Conservation (phyloP, 2,113 vertebrate genomes). For the Trachemys scripta region DNA sequence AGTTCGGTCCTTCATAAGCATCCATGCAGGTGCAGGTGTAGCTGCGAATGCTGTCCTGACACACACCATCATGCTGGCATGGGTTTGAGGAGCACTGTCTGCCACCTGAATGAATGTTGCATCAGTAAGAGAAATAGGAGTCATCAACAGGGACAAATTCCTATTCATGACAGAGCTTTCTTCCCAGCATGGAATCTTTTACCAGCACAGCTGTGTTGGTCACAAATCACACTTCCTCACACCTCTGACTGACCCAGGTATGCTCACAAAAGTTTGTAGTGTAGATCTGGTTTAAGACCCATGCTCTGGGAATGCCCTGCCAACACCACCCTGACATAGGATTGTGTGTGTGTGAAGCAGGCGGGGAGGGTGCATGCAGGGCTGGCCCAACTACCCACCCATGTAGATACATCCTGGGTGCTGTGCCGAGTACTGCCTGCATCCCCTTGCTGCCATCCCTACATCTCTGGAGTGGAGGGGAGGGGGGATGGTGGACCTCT, state of each 20-base stretch:
- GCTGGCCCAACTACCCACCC: background rate
- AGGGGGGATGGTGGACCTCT: background rate
- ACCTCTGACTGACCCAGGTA: no score
- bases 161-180: background rate
- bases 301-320: background rate
- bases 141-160: rapidly evolving
- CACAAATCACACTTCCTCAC: background rate
- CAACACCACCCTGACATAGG: background rate
- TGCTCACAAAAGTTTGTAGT: background rate
- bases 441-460: background rate
- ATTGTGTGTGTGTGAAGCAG: background rate
- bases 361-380: background rate
- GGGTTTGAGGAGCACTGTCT: constrained; percentile 85
- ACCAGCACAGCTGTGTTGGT: background rate
- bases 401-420: background rate
- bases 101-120: constrained; percentile 69
- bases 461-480: background rate
- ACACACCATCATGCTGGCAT: constrained; percentile 85
- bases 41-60: constrained; percentile 80
- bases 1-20: constrained; percentile 83
- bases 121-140: background rate
- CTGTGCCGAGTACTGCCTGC: background rate
- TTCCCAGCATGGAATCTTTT: rapidly evolving
- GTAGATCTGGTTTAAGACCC: background rate
- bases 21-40: constrained; percentile 84